These are phyloP conservation scores for Microtus oregoni DNA, from an alignment of 2,113 vertebrate species.

Conservation along the genomic window DNA sequence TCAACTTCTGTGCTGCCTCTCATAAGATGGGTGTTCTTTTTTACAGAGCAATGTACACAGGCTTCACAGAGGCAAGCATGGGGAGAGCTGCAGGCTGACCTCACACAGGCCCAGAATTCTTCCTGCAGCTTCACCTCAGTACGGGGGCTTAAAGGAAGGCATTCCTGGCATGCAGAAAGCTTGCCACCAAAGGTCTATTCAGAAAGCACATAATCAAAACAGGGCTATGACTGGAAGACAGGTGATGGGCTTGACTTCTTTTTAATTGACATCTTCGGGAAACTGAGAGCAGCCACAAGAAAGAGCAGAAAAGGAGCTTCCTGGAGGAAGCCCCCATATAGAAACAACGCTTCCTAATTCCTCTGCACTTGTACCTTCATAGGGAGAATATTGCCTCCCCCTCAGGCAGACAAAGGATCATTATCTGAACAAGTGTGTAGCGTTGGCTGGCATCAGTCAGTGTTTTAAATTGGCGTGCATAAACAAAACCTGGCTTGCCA, in stretches of 20 bases:
- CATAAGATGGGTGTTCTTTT: background rate
- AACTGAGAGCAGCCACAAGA: background rate
- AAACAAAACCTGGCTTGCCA: slow-evolving; percentile 42
- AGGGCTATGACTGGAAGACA: background rate
- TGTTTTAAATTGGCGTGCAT: slow-evolving; percentile 34
- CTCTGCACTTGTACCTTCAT: background rate
- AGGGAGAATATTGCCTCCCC: background rate
- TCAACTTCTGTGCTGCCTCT: background rate
- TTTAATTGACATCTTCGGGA: background rate
- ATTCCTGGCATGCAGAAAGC: slow-evolving; percentile 6
- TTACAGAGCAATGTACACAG: slow-evolving; percentile 27
- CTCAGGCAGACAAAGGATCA: slow-evolving; percentile 50
- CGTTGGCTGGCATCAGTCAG: slow-evolving; percentile 12
- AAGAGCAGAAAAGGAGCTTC: background rate
- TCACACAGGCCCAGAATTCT: background rate
- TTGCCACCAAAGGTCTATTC: background rate
- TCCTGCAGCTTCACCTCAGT: background rate
- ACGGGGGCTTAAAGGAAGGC: slow-evolving; percentile 26
- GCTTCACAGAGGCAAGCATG: background rate
- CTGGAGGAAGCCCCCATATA: background rate
- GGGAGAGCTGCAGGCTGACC: background rate
- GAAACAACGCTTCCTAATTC: slow-evolving; percentile 34
- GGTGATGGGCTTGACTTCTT: background rate
- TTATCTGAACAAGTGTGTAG: slow-evolving; percentile 40
- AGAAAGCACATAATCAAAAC: slow-evolving; percentile 32